Evolutionary conservation across 2,888 invertebrate genomes (phyloP).

Genomic region (Thelaira solivaga): DNA sequence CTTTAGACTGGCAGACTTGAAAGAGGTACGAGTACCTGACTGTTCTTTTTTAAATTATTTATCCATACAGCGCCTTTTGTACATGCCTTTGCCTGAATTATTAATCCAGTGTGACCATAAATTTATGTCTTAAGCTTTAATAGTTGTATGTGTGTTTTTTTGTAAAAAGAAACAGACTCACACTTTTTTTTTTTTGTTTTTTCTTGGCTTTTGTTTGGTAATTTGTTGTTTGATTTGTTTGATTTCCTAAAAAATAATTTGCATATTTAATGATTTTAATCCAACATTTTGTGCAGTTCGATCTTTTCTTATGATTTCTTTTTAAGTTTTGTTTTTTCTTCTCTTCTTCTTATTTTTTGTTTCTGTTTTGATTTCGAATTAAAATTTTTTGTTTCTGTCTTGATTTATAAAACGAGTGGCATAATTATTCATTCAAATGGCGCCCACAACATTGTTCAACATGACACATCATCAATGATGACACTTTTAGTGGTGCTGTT

Average conservation of each 20-base stretch:
- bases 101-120: conserved; percentile 60
- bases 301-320: conserved; percentile 25
- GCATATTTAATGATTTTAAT: conserved; percentile 53
- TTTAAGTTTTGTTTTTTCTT: too few species aligned
- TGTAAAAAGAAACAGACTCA: too few species aligned
- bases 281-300: conserved; percentile 46
- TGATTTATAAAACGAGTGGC: conserved; percentile 57
- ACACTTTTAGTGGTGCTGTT: conserved; percentile 56
- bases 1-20: not conserved
- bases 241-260: conserved; percentile 37
- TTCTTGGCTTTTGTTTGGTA: conserved; percentile 12
- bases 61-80: conserved; percentile 52
- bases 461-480: conserved; percentile 65
- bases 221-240: not conserved
- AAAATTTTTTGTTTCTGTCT: conserved; percentile 29
- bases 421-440: conserved; percentile 64
- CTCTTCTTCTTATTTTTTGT: not conserved
- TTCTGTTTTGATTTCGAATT: not conserved
- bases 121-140: conserved; percentile 37
- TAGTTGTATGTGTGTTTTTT: conserved; percentile 13
- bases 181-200: conserved; percentile 40
- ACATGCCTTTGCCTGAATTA: conserved; percentile 59
- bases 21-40: conserved; percentile 20
- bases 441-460: conserved; percentile 64
- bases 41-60: conserved; percentile 56